Percentiles rank a stretch among this genome's conserved stretches.
Conservation (phyloP, 2,113 vertebrate genomes). For the Microcebus murinus region DNA sequence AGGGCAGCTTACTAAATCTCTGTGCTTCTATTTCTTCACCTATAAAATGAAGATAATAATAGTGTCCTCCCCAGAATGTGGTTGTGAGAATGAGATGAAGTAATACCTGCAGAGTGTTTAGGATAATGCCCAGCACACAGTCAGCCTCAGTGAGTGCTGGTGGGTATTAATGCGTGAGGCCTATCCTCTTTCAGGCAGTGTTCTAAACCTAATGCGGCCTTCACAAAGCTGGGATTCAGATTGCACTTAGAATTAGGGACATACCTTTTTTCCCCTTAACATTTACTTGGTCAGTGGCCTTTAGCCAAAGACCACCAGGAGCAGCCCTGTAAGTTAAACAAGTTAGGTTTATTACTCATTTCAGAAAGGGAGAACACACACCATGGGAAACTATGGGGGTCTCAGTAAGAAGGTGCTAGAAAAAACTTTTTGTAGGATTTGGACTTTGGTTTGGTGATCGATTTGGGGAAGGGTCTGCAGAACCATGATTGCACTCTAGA, state of each 20-base stretch:
- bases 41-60: neutral
- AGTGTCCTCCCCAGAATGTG: neutral
- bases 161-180: neutral
- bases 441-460: neutral
- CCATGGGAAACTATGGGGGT: neutral
- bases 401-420: neutral
- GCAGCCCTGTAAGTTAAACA: neutral
- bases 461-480: neutral
- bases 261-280: neutral
- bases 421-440: neutral
- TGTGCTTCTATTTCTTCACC: neutral
- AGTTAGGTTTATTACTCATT: neutral
- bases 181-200: neutral
- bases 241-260: neutral
- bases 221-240: neutral
- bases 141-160: neutral
- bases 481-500: neutral
- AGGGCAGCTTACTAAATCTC: neutral
- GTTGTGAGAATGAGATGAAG: neutral
- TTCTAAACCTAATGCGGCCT: neutral
- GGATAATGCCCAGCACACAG: neutral
- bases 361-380: neutral
- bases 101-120: too few relatives aligned
- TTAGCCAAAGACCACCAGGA: neutral
- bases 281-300: neutral